These are phyloP conservation scores for Enteromius argenteus DNA, from an alignment of 2,797 vertebrate species.

Conservation along the genomic window DNA sequence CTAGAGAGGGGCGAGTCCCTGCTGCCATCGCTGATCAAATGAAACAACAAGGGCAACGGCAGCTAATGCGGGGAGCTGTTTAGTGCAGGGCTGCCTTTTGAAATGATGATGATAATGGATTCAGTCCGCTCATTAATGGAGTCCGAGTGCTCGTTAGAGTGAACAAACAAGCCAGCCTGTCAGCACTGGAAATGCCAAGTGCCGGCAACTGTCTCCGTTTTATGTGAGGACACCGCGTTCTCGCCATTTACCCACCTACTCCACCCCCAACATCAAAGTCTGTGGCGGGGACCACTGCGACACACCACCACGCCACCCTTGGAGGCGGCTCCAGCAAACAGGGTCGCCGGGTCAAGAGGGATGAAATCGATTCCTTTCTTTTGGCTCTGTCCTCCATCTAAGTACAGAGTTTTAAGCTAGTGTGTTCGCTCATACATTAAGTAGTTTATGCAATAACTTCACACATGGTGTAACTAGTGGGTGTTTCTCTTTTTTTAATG, in stretches of 20 bases:
- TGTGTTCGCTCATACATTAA: constrained; percentile 8
- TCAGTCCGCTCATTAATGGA: constrained; percentile 99
- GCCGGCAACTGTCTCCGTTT: constrained; percentile 91
- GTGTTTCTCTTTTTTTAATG: not conserved
- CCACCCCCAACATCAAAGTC: constrained; percentile 75
- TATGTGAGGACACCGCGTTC: constrained; percentile 88
- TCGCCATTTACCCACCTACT: constrained; percentile 74
- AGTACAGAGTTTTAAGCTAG: constrained; percentile 28
- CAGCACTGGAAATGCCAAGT: constrained; percentile 99
- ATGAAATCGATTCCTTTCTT: constrained; percentile 72
- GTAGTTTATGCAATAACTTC: not conserved
- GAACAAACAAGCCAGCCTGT: constrained; percentile 98
- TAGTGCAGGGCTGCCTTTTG: constrained; percentile 95
- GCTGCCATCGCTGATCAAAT: constrained; percentile 98
- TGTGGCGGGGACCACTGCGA: constrained; percentile 17
- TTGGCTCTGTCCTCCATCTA: constrained; percentile 47
- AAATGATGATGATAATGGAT: constrained; percentile 99
- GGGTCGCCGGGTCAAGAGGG: constrained; percentile 78
- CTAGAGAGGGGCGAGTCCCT: constrained; percentile 82
- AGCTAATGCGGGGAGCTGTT: constrained; percentile 97
- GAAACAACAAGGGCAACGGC: constrained; percentile 95
- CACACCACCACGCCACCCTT: constrained; percentile 31
- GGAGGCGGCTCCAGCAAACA: constrained; percentile 47
- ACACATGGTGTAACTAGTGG: not conserved
- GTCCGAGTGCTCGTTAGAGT: constrained; percentile 99